phyloP scores from a whole-genome alignment of 2,113 vertebrate genomes.

The Cyprinus carpio region DNA sequence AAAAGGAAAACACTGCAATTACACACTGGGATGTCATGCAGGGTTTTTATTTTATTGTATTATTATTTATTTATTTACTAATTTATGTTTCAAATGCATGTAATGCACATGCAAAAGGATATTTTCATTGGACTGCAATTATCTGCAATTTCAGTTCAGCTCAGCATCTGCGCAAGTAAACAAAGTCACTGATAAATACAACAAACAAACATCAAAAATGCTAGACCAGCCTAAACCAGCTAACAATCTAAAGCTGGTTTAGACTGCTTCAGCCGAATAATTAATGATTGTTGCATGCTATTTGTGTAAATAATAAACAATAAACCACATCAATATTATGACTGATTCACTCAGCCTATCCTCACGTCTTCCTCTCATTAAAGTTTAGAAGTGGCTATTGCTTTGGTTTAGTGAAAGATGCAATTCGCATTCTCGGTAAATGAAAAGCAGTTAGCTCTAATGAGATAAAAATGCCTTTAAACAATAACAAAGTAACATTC shows the following conservation, averaged over 20 bases:
- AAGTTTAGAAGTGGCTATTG: slow-evolving; percentile 1
- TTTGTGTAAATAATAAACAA: slow-evolving; percentile 12
- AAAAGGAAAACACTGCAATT: not conserved
- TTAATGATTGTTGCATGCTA: not conserved
- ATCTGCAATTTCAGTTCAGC: not conserved
- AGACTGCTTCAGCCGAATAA: not conserved
- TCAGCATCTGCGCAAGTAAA: not conserved
- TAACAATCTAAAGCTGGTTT: not conserved
- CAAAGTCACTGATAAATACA: not conserved
- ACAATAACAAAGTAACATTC: not conserved
- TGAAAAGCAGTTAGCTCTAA: not conserved
- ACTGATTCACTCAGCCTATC: not conserved
- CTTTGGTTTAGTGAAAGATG: not conserved
- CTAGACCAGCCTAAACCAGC: not conserved
- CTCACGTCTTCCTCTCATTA: not conserved
- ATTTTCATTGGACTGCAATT: not conserved
- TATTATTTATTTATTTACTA: too few relatives aligned
- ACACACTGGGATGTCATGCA: not conserved
- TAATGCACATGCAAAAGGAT: not conserved
- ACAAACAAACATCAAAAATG: not conserved
- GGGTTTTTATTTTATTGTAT: not conserved
- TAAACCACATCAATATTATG: not conserved
- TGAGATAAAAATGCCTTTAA: not conserved
- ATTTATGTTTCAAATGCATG: not conserved
- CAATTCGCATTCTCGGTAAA: not conserved